Evolutionary conservation across 2,113 vertebrate genomes (phyloP), one percentile per base, ranked within the genome.

Genomic region (Sisor rabdophorus): DNA sequence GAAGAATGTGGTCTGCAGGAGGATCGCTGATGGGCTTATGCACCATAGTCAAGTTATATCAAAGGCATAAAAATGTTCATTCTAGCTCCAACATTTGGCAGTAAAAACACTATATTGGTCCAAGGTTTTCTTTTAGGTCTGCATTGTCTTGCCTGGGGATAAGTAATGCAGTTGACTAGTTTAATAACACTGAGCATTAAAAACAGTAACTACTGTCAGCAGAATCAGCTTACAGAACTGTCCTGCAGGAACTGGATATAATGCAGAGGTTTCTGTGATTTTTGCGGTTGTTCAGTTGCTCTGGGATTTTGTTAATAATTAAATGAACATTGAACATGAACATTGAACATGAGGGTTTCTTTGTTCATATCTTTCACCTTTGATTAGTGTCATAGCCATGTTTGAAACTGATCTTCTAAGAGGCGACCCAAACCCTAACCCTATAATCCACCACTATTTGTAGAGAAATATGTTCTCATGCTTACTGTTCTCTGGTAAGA

Each of bases 1-100:
- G 64, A 58, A 60, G 56, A 53, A 74, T 26, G 17, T 78, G 4
- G 63, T 17, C 36, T 64, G 78, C 71, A 77, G 78, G 65, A 73
- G 50, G 55, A 68, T 54, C 63, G 48, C 63, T 67, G 72, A 75
- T 71, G 64, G 70, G 26, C 71, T 36, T 71, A 52, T 59, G 72
- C 65, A 79, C 64, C 53, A n/a, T 20, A 71, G 63, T 26, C 28
- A 20, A 44, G 50, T 73, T 59, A 50, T 53, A 82, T 79, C 48
- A 32, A 6, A 74, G 78, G 15, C 36, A 16, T 19, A 69, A 73
- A 75, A 61, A 63, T 60, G 52, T 19, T 30, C 40, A 11, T 71
- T 77, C 75, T 75, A 77, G 74, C 63, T 32, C 1, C 53, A 65
- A 60, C 55, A 12, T 48, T 50, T n/a, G 24, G 15, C 32, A 36